A percentile compares a stretch with the other conserved stretches of the same genome.
phyloP scores from a whole-genome alignment of 2,797 vertebrate species.

The Enteromius thamalakanensis region DNA sequence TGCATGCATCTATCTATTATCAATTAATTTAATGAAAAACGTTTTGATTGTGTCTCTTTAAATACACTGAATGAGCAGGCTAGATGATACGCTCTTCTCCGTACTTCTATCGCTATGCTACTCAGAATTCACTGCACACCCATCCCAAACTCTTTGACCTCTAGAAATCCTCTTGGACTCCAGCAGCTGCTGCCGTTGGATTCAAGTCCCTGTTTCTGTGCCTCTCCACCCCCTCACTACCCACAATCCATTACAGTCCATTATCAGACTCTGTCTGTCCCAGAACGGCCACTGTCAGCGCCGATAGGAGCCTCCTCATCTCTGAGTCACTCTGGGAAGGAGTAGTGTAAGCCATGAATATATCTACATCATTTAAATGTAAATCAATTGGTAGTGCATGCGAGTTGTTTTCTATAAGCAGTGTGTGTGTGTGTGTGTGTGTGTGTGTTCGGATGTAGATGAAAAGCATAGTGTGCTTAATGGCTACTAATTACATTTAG shows the following conservation, averaged over 20 bases:
- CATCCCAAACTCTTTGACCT: constrained; percentile 27
- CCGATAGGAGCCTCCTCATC: constrained; percentile 4
- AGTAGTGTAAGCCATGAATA: not conserved
- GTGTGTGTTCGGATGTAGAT: not conserved
- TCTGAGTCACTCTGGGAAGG: not conserved
- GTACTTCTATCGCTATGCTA: not conserved
- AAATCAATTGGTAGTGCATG: not conserved
- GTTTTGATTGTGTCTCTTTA: not conserved
- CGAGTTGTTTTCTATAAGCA: not conserved
- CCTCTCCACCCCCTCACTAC: constrained; percentile 4
- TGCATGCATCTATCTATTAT: not conserved
- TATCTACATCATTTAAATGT: not conserved
- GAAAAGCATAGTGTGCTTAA: constrained; percentile 7
- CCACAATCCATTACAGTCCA: constrained; percentile 37
- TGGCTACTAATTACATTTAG: constrained; percentile 48
- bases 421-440: not conserved
- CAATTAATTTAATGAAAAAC: not conserved
- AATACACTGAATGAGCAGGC: not conserved
- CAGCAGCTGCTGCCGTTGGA: constrained; percentile 23
- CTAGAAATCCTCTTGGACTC: constrained; percentile 22
- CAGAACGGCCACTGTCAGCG: not conserved
- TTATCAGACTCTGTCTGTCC: constrained; percentile 16
- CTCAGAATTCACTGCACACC: not conserved
- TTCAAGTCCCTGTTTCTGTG: constrained; percentile 22
- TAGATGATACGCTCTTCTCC: not conserved